Percentiles rank a stretch among this genome's conserved stretches.
phyloP scores from a whole-genome alignment of 2,797 vertebrate genomes.

The Gila robusta region DNA sequence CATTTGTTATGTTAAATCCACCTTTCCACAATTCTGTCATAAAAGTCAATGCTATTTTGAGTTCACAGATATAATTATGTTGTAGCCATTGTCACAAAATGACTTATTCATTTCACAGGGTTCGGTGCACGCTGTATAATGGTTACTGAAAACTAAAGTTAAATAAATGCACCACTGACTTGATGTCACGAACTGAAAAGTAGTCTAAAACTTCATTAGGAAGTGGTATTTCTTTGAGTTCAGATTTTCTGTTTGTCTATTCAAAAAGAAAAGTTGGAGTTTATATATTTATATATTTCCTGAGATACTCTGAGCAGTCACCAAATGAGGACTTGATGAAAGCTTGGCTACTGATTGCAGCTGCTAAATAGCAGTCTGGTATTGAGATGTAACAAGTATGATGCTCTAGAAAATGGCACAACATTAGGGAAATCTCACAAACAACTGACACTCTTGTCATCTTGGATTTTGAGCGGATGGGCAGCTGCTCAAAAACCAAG shows the following conservation, averaged over 20 bases:
- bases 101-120: constrained; percentile 8
- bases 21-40: not conserved
- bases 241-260: not conserved
- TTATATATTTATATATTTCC: not conserved
- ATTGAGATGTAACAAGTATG: constrained; percentile 24
- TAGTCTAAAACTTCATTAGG: not conserved
- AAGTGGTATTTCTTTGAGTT: not conserved
- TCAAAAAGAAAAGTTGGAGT: constrained; percentile 4
- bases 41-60: constrained; percentile 9
- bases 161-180: constrained; percentile 12
- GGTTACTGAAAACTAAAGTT: constrained; percentile 13
- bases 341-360: constrained; percentile 32
- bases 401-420: constrained; percentile 44
- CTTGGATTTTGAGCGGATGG: constrained; percentile 35
- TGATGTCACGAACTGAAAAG: constrained; percentile 8
- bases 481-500: constrained; percentile 33
- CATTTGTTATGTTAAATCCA: not conserved
- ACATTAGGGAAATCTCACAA: constrained; percentile 42
- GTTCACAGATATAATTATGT: not conserved
- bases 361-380: constrained; percentile 12
- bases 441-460: constrained; percentile 27
- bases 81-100: constrained; percentile 9
- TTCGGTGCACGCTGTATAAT: constrained; percentile 22
- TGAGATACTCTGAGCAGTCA: not conserved
- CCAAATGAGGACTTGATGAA: constrained; percentile 28